phyloP scores from a whole-genome alignment of 2,888 invertebrate species.

The Plebejus melissa region DNA sequence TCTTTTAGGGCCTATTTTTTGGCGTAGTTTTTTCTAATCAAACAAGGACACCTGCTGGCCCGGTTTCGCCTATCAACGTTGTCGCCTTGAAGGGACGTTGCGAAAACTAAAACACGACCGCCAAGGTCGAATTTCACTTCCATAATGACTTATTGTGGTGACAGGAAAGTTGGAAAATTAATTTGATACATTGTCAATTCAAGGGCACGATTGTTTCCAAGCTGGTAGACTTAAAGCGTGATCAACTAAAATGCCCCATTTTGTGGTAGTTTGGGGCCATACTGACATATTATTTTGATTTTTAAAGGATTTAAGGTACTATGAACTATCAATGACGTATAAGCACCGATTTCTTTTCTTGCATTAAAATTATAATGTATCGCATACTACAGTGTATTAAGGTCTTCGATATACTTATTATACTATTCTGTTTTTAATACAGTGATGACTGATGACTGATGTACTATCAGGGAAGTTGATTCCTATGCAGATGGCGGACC shows the following conservation, averaged over 20 bases:
- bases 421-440: no score
- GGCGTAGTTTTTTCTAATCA: slow-evolving; percentile 30
- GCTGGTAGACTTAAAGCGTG: background rate
- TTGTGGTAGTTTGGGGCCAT: background rate
- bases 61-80: slow-evolving; percentile 43
- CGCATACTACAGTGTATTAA: no score
- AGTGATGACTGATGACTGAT: no score
- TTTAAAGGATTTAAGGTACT: no score
- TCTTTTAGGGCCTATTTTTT: slow-evolving; percentile 31
- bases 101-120: slow-evolving; percentile 59
- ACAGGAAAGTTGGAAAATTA: slow-evolving; percentile 29
- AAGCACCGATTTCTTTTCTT: no score
- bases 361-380: no score
- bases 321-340: no score
- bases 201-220: background rate
- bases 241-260: background rate
- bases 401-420: no score
- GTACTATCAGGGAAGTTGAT: no score
- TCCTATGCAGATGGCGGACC: no score
- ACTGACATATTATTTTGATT: background rate
- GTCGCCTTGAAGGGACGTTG: slow-evolving; percentile 63
- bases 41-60: slow-evolving; percentile 41
- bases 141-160: slow-evolving; percentile 33
- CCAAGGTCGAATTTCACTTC: slow-evolving; percentile 67
- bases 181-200: slow-evolving; percentile 20